Evolutionary conservation across 64 coral and sea anemone species (phyloP), one percentile per base, ranked within the genome.

Genomic region (Orbicella faveolata): DNA sequence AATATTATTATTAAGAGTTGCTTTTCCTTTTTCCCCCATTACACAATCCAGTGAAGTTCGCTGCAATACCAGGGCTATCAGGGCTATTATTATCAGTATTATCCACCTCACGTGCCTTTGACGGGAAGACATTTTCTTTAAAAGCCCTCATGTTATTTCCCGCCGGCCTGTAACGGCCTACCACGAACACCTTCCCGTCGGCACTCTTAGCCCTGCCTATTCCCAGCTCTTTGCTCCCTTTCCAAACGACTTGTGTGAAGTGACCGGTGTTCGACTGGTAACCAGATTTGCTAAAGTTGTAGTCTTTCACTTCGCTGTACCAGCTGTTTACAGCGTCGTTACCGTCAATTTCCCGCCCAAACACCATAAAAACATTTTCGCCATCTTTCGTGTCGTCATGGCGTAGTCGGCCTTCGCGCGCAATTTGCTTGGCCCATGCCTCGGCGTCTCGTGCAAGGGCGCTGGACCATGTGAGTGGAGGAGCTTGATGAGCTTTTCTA

Each of bases 221-320:
- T 33, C 90, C 87, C 17, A 88, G 75, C 61, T 88, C 73, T 26
- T 77, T 65, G 21, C 73, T 88, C 0, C 75, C 73, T 77, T 78
- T 88, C 87, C 87, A 88, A 61, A 88, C 87, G 23, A 88, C 87
- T 48, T 88, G 87, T 14, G 75, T 88, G n/a, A 88, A 76, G 73
- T 76, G 75, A 36, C 87, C 90, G 0, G 90, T 92, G 84, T 87
- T 87, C 0, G 83, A 79, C 30, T 92, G 90, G 25, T 55, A 92
- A 0, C 90, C 90, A 21, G 83, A 68, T 59, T 82, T 87, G 33
- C 39, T 59, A 20, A 92, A 92, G 75, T 82, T 26, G 34, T 87
- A 92, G 53, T 92, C 70, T 62, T 88, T 92, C 12, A 92, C 75
- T 55, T 92, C 90, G 37, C 86, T 76, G 77, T 92, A 92, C 90